A percentile compares a stretch with the other conserved stretches of the same genome.
Conservation (phyloP, 2,113 vertebrate genomes). For the Saimiri boliviensis region DNA sequence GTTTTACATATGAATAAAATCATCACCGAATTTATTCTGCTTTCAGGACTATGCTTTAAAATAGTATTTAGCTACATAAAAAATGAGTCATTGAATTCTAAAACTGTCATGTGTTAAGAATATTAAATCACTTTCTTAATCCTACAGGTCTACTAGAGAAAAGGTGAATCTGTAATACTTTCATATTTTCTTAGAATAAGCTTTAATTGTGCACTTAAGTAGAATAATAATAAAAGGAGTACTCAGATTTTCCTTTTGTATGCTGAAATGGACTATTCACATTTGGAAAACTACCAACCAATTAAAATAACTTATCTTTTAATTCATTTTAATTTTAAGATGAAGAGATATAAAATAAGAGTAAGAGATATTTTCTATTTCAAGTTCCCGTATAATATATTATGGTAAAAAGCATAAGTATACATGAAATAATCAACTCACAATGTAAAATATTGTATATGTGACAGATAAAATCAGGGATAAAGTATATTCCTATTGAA, state of each 20-base stretch:
- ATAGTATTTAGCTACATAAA: background rate
- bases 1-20: background rate
- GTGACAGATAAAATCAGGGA: background rate
- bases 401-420: background rate
- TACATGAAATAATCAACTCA: background rate
- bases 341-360: background rate
- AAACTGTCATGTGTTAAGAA: background rate
- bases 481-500: background rate
- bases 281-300: background rate
- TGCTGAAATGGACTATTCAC: background rate
- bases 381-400: background rate
- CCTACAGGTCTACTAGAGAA: background rate
- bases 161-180: background rate
- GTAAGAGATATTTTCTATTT: background rate
- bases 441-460: background rate
- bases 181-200: background rate
- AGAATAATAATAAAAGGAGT: background rate
- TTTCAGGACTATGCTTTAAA: background rate
- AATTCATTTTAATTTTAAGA: background rate
- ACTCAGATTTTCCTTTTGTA: background rate
- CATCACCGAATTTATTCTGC: background rate
- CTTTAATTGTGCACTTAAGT: background rate
- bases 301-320: background rate
- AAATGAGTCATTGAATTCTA: background rate
- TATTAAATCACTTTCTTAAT: background rate